phyloP scores from a whole-genome alignment of 1,140 invertebrate genomes.

The Penaeus vannamei region DNA sequence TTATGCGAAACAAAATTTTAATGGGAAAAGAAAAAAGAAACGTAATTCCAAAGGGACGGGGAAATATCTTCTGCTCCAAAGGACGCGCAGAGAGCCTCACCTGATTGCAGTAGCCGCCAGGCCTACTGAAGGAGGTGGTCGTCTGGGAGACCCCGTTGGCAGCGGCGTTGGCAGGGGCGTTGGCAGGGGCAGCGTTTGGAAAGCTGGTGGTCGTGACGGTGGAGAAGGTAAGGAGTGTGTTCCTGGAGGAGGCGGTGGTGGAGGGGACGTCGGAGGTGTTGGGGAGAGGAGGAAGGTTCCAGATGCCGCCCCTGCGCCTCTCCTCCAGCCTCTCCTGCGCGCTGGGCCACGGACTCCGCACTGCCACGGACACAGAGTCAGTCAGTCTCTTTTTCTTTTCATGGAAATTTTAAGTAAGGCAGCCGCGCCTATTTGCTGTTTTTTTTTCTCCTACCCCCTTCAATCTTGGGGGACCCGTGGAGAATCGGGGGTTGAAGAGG shows the following conservation, averaged over 20 bases:
- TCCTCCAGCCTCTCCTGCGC: constrained; percentile 58
- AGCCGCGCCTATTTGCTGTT: too few relatives aligned
- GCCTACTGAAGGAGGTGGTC: constrained; percentile 13
- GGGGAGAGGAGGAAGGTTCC: constrained; percentile 46
- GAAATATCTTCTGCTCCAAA: neutral
- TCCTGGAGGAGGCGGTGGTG: constrained; percentile 34
- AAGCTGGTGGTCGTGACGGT: constrained; percentile 20
- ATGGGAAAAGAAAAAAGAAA: neutral
- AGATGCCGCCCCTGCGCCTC: constrained; percentile 47
- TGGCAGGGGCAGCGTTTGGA: neutral
- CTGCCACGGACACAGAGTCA: neutral
- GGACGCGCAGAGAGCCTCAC: neutral
- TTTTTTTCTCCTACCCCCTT: too few relatives aligned
- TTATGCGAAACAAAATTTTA: neutral
- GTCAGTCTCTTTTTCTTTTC: too few relatives aligned
- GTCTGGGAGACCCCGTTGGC: neutral
- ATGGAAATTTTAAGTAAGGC: too few relatives aligned
- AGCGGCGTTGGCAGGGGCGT: neutral
- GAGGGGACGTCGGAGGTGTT: constrained; percentile 12
- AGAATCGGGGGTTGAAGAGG: too few relatives aligned
- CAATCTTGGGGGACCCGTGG: too few relatives aligned
- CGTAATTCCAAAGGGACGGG: neutral
- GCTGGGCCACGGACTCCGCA: constrained; percentile 38
- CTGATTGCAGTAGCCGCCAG: constrained; percentile 50
- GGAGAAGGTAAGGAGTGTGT: constrained; percentile 18